Conservation (phyloP, 2,797 vertebrate species). For the Myotis pilosus region DNA sequence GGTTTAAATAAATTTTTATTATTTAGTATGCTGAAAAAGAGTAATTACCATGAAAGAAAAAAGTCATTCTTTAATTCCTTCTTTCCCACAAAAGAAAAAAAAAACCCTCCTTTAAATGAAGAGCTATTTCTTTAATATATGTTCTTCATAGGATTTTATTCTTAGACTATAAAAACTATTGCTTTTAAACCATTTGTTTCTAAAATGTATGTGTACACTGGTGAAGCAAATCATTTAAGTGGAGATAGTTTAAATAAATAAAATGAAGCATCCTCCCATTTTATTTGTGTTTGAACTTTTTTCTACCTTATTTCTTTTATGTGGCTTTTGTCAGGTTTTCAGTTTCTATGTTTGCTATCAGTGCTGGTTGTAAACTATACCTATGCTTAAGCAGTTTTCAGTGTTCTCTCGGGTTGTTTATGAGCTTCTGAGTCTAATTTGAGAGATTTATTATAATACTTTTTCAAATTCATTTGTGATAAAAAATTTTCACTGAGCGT, state of each 20-base stretch:
- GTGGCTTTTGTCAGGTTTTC: conserved; percentile 38
- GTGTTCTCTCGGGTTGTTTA: neutral
- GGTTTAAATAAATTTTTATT: conserved; percentile 10
- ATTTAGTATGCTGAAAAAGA: neutral
- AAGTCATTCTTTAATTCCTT: neutral
- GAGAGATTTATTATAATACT: conserved; percentile 36
- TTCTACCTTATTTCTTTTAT: neutral
- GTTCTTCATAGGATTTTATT: conserved; percentile 35
- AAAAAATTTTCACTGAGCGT: conserved; percentile 1
- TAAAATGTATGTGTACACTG: neutral
- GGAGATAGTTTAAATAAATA: conserved; percentile 30
- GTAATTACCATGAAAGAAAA: conserved; percentile 5
- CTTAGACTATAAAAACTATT: conserved; percentile 9
- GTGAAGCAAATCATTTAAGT: neutral
- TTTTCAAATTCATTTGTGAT: conserved; percentile 21
- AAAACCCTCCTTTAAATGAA: neutral
- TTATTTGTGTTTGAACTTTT: conserved; percentile 16
- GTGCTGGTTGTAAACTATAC: conserved; percentile 61
- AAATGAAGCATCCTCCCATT: neutral
- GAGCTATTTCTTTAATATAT: neutral
- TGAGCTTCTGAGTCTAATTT: conserved; percentile 50
- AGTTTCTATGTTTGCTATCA: neutral
- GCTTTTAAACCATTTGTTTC: conserved; percentile 49
- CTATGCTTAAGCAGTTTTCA: rapidly evolving
- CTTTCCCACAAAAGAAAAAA: neutral